Evolutionary conservation across 2,888 invertebrate species (phyloP).

Genomic region (Nebria brevicollis): DNA sequence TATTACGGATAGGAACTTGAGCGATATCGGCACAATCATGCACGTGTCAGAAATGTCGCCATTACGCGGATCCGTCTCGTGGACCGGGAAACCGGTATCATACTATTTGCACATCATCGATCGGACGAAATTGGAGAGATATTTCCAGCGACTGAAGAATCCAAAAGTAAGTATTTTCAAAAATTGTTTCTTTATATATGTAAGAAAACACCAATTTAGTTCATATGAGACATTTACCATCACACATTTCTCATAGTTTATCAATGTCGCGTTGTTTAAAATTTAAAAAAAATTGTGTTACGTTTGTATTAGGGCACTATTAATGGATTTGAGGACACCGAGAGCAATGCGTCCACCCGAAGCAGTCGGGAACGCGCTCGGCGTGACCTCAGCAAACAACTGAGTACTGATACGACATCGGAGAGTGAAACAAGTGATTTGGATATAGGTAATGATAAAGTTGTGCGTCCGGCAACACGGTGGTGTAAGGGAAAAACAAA

Average conservation of each 20-base stretch:
- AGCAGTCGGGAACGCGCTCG: conserved; percentile 64
- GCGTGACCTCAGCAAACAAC: conserved; percentile 66
- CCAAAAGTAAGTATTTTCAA: conserved; percentile 68
- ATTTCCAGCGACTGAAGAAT: conserved; percentile 94
- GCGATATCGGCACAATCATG: conserved; percentile 99
- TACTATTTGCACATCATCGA: conserved; percentile 99
- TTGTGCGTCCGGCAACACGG: conserved; percentile 75
- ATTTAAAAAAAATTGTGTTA: conserved; percentile 18
- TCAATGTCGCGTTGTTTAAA: not conserved
- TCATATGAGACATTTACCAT: too few species aligned
- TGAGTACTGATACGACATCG: conserved; percentile 61
- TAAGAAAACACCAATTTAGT: too few species aligned
- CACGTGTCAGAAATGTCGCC: conserved; percentile 97
- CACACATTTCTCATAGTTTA: too few species aligned
- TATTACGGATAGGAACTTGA: conserved; percentile 96
- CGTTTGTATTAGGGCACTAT: conserved; percentile 32
- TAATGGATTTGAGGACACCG: conserved; percentile 54
- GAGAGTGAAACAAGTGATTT: conserved; percentile 60
- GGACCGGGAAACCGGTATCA: conserved; percentile 99
- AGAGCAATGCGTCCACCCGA: conserved; percentile 54
- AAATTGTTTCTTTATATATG: not conserved
- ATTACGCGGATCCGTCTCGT: conserved; percentile 94
- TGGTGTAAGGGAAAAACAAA: conserved; percentile 74
- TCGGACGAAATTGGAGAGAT: conserved; percentile 95
- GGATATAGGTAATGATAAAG: conserved; percentile 61